Evolutionary conservation across 2,888 invertebrate genomes (phyloP), one percentile per base, ranked within the genome.

Genomic region (Perithous albicinctus): DNA sequence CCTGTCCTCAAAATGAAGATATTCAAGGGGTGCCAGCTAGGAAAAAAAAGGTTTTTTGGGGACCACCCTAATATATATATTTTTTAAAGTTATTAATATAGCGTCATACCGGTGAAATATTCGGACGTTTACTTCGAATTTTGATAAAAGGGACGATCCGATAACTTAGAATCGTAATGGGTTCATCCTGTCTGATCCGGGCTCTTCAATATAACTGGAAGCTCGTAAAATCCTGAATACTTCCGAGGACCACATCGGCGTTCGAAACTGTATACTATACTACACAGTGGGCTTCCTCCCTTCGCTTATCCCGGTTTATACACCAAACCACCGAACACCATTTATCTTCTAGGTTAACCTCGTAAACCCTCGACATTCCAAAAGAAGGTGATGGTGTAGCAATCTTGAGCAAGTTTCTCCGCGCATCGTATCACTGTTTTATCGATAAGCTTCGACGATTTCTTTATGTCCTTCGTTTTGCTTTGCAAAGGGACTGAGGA

Each of bases 351-450:
- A 20, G 51, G 69, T 41, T 63, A 63, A 70, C 54, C 51, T 77
- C 78, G 72, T 70, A 69, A 78, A 70, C 64, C 51, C 67, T n/a
- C 59, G 56, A 54, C 64, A 70, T 38, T 56, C 70, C 43, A 78
- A 20, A 70, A 64, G 32, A 63, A 64, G 70, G 38, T 76, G 38
- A 76, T 67, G 48, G 66, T 32, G n/a, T 72, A 43, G 41, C 35
- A 63, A 29, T 32, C 26, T 51, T 29, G n/a, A 20, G 6, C 1
- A 43, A 15, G 26, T 29, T 23, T 72, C 54, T 35, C n/a, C 43
- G 35, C 35, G 41, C 54, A 63, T 61, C 48, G 70, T 70, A 43
- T 72, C 32, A 18, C 70, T 70, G 56, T 70, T 70, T 77, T 70
- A 63, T 69, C 61, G 63, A 61, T 29, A 38, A 38, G 48, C 69